phyloP scores from a whole-genome alignment of 2,113 vertebrate species.

The Eublepharis macularius region DNA sequence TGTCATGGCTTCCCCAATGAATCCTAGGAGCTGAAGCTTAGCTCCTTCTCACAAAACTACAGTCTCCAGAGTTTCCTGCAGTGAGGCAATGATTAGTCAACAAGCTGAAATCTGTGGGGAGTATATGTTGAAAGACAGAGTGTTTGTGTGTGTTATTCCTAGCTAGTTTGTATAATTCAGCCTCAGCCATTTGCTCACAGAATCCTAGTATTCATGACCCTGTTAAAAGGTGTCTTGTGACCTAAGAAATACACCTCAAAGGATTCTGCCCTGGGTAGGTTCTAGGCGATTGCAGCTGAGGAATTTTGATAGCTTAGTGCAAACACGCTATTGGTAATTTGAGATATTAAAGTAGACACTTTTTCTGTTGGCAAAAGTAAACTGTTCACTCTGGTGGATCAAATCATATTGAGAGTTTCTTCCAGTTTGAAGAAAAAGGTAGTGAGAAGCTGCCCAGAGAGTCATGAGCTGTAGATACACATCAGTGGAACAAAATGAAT shows the following conservation, averaged over 20 bases:
- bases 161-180: too few relatives aligned
- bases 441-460: fast-evolving
- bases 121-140: too few relatives aligned
- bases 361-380: conserved; percentile 26
- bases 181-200: too few relatives aligned
- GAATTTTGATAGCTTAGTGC: not conserved
- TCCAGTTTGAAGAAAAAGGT: not conserved
- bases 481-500: conserved; percentile 18
- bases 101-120: too few relatives aligned
- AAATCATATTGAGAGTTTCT: fast-evolving
- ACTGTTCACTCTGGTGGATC: not conserved
- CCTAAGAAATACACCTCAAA: not conserved
- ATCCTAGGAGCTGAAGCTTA: too few relatives aligned
- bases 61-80: too few relatives aligned
- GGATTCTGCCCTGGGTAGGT: too few relatives aligned
- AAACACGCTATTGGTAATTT: conserved; percentile 4
- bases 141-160: too few relatives aligned
- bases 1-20: too few relatives aligned
- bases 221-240: not conserved
- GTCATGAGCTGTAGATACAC: conserved; percentile 4
- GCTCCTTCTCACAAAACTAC: too few relatives aligned
- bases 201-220: too few relatives aligned
- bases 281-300: not conserved
- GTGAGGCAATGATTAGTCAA: too few relatives aligned
- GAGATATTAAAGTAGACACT: conserved; percentile 6